These are phyloP conservation scores for Marmota monax DNA, from an alignment of 2,113 vertebrate species.

Conservation along the genomic window DNA sequence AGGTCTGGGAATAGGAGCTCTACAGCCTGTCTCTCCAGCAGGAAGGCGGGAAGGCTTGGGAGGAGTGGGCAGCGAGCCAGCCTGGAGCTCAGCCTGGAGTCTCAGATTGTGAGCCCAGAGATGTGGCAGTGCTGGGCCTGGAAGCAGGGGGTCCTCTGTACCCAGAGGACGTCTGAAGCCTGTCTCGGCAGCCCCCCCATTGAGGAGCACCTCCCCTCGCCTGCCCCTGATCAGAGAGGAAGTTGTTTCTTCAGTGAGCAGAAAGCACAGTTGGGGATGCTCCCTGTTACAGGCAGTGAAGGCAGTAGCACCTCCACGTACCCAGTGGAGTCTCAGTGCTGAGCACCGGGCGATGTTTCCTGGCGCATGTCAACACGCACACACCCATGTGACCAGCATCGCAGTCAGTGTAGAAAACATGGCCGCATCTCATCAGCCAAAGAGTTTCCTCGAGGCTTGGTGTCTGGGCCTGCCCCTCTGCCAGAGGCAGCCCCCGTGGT, in stretches of 20 bases:
- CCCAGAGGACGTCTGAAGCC: fast-evolving
- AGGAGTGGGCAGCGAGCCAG: neutral
- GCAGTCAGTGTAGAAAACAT: too few relatives aligned
- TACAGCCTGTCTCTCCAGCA: neutral
- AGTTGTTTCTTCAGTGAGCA: neutral
- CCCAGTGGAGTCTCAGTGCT: neutral
- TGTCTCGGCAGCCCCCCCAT: neutral
- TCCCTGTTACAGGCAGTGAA: neutral
- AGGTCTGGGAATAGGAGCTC: neutral
- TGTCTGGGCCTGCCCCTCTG: too few relatives aligned
- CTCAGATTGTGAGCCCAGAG: neutral
- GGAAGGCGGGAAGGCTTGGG: neutral
- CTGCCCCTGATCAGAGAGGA: neutral
- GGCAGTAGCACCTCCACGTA: fast-evolving
- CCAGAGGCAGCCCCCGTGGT: neutral
- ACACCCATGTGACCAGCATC: neutral
- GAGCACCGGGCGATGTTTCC: neutral
- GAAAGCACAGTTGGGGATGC: neutral
- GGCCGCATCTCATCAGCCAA: neutral
- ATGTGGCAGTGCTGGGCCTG: neutral
- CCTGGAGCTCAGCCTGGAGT: neutral
- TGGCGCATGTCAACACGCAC: fast-evolving
- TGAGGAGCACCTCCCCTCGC: neutral
- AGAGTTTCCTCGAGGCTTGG: fast-evolving
- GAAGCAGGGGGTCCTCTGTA: neutral